A percentile compares a stretch with the other conserved stretches of the same genome.
These are phyloP conservation scores for Lordiphosa collinella DNA, from an alignment of 1,140 invertebrate species.

Conservation along the genomic window DNA sequence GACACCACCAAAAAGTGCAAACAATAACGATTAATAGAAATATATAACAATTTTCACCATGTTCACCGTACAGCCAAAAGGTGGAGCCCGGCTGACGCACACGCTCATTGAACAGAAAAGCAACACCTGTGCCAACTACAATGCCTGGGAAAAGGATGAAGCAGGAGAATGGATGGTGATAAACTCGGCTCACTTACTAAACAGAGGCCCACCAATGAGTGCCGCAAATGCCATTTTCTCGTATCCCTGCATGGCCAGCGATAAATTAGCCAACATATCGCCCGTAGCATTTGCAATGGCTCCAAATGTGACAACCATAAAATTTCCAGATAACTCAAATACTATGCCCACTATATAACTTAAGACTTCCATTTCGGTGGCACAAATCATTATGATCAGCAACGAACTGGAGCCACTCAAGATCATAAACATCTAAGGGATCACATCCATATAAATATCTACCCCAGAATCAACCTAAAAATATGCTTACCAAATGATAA, in stretches of 20 bases:
- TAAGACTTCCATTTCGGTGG: conserved; percentile 40
- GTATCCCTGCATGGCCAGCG: conserved; percentile 41
- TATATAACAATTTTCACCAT: conserved; percentile 29
- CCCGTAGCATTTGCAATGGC: conserved; percentile 15
- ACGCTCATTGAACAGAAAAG: conserved; percentile 26
- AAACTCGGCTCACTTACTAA: conserved; percentile 14
- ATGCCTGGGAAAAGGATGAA: conserved; percentile 10
- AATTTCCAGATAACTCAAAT: conserved; percentile 29
- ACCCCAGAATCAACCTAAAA: no score
- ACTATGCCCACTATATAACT: conserved; percentile 29
- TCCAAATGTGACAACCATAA: conserved; percentile 32
- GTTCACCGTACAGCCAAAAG: conserved; percentile 26
- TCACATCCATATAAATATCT: neutral
- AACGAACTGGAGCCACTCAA: conserved; percentile 24
- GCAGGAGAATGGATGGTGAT: no score
- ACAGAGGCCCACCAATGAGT: conserved; percentile 29
- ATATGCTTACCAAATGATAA: conserved; percentile 34
- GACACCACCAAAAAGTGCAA: conserved; percentile 19
- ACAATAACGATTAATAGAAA: conserved; percentile 29
- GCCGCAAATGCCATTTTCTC: conserved; percentile 54
- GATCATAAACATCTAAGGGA: conserved; percentile 26
- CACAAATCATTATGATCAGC: conserved; percentile 20
- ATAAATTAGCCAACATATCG: conserved; percentile 39
- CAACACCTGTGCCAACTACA: conserved; percentile 26
- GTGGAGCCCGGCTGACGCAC: conserved; percentile 2